Base-by-base conservation (phyloP, 2,797 vertebrate species). In the Mustela erminea region DNA sequence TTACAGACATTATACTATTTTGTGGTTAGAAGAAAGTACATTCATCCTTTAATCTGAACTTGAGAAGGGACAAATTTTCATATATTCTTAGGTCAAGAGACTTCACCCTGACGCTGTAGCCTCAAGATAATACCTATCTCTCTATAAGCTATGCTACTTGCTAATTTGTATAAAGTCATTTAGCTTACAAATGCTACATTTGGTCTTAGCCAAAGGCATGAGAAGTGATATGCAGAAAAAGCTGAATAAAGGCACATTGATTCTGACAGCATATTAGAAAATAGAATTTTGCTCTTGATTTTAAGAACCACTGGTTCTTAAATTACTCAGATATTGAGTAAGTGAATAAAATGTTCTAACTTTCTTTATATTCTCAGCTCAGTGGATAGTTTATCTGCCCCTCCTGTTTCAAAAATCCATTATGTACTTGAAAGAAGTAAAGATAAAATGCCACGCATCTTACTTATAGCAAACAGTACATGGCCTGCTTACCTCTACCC, bases 231-330 rank as follows among this genome's bases (percentile, higher is more conserved):
- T 49, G 29, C 32, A 70, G 32, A 86, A 91, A 94, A 66, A 84
- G 25, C 43, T 64, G 74, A 83, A 86, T 86, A 84, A 96, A 93
- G 52, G 54, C 2, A 70, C n/a, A 64, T 91, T 58, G 43, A 54
- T 96, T 92, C 62, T 94, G 80, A 94, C 52, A 94, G 64, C 78
- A 60, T 52, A 77, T 68, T 74, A 87, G 25, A 92, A 94, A 97
- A 77, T 41, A 78, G 74, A 92, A 68, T 18, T 90, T 94, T 93
- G 23, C 46, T 89, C 52, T 95, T 96, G 56, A 90, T 87, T 95
- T 96, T 84, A 89, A 90, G 87, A 83, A 21, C n/a, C 56, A 80
- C 85, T 62, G 35, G 52, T 96, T 93, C 75, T 95, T 97, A 95
- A 90, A 78, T 90, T 70, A 75, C 88, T 92, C 52, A 43, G 41